A percentile compares a stretch with the other conserved stretches of the same genome.
Conservation (phyloP, 2,888 invertebrate genomes). For the Corythucha ciliata region DNA sequence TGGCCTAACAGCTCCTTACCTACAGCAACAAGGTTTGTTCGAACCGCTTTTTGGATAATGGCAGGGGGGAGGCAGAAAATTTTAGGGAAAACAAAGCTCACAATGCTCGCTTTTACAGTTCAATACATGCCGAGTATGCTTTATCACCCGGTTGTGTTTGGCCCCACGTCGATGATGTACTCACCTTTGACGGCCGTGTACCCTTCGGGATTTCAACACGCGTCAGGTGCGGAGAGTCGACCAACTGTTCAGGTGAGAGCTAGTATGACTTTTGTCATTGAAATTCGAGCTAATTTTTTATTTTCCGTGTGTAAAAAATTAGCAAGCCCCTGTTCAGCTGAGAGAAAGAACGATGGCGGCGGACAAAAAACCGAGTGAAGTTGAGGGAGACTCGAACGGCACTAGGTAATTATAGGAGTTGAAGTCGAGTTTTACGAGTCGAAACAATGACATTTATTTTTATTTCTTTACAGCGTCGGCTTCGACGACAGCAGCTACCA, state of each 20-base stretch:
- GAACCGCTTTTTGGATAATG: too few relatives aligned
- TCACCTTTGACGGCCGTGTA: slow-evolving; percentile 45
- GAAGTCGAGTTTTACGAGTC: not conserved
- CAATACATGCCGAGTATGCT: slow-evolving; percentile 55
- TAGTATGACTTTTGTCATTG: too few relatives aligned
- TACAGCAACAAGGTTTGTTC: slow-evolving; percentile 12
- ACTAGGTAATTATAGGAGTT: not conserved
- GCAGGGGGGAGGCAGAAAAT: too few relatives aligned
- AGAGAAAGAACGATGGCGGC: not conserved
- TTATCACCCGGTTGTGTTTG: slow-evolving; percentile 49
- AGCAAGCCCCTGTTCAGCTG: too few relatives aligned
- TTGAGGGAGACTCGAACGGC: slow-evolving; percentile 14
- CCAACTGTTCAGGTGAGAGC: too few relatives aligned
- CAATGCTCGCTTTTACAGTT: slow-evolving; percentile 43
- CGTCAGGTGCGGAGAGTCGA: too few relatives aligned
- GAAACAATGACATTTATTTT: not conserved
- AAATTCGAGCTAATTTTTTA: too few relatives aligned
- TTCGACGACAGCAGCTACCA: slow-evolving; percentile 54
- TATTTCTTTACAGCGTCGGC: slow-evolving; percentile 24
- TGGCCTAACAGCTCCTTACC: too few relatives aligned
- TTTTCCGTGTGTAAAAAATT: too few relatives aligned
- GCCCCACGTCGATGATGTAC: slow-evolving; percentile 52
- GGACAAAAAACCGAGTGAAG: slow-evolving; percentile 11
- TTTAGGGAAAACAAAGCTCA: too few relatives aligned
- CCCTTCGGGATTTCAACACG: too few relatives aligned